Evolutionary conservation across 2,888 invertebrate genomes (phyloP), one percentile per base, ranked within the genome.

Genomic region (Apodemia duryi): DNA sequence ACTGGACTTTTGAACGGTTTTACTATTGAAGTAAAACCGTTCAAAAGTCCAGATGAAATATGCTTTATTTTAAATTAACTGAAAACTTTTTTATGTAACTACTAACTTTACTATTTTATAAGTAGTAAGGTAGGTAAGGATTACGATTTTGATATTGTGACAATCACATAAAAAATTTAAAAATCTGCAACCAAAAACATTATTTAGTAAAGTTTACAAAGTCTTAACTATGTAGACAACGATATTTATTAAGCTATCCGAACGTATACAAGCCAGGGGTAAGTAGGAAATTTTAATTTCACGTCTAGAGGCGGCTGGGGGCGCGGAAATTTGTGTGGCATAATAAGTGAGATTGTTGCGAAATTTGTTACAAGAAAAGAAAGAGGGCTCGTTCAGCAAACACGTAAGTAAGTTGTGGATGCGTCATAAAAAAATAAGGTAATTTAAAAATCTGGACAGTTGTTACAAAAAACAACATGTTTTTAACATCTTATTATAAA

Each of bases 321-420:
- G 85, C 82, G 82, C 85, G 86, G 88, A 91, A 87, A 91, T 91
- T 91, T 91, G 91, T 91, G 91, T 91, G 91, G 91, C 91, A 91
- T 91, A 91, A 91, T 91, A 91, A 91, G 91, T 91, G 89, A 91
- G 91, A 91, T 91, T 91, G 91, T 91, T 91, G 91, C 91, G 88
- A 91, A 91, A 90, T 91, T 91, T 91, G 91, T 85, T 91, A 90
- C 90, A 89, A 91, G 91, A 90, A 91, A 91, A 91, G 91, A 90
- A 91, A 85, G 88, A 91, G 90, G 91, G 91, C 87, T 80, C 80
- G 79, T 80, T 79, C 54, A 28, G 78, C 79, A 78, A 76, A 76
- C 75, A 71, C 71, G 61, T 68, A 46, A 68, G 77, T 66, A 68
- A 76, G 75, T 63, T 68, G 63, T 82, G 82, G 91, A 91, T 72